A percentile compares a stretch with the other conserved stretches of the same genome.
phyloP scores from a whole-genome alignment of 2,888 invertebrate genomes.

The Encarsia formosa region DNA sequence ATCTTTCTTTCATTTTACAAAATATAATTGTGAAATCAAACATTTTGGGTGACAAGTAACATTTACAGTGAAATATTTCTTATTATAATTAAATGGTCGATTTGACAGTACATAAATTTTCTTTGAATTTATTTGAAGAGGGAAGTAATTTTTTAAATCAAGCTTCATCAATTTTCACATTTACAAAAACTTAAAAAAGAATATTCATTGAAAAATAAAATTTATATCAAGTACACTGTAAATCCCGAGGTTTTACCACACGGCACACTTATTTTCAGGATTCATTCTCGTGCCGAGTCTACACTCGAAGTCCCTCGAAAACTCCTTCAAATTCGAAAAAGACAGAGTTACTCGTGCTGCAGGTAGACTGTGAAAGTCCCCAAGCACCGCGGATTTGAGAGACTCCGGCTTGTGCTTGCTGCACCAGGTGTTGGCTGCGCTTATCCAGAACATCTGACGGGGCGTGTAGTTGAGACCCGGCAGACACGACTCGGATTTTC shows the following conservation, averaged over 20 bases:
- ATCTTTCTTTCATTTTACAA: no score
- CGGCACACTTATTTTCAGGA: slow-evolving; percentile 17
- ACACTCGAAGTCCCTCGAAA: slow-evolving; percentile 59
- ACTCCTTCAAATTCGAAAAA: slow-evolving; percentile 58
- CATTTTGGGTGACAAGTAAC: no score
- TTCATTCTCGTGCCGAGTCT: slow-evolving; percentile 51
- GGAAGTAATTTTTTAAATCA: no score
- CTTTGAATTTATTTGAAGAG: no score
- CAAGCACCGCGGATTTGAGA: slow-evolving; percentile 12
- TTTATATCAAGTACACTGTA: no score
- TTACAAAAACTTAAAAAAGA: no score
- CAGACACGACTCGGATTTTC: slow-evolving; percentile 33
- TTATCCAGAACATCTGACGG: slow-evolving; percentile 52
- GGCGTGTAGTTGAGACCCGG: slow-evolving; percentile 39
- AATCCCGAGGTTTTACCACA: slow-evolving; percentile 40
- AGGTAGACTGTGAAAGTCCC: slow-evolving; percentile 21
- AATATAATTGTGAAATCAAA: no score
- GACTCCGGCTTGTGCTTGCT: slow-evolving; percentile 20
- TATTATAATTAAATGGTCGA: no score
- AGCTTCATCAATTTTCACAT: no score
- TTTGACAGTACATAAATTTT: no score
- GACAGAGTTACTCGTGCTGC: slow-evolving; percentile 32
- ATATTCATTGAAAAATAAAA: no score
- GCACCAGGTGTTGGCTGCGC: slow-evolving; percentile 29
- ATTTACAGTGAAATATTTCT: no score